These are phyloP conservation scores for Chionomys nivalis DNA, from an alignment of 2,113 vertebrate genomes.

Conservation along the genomic window DNA sequence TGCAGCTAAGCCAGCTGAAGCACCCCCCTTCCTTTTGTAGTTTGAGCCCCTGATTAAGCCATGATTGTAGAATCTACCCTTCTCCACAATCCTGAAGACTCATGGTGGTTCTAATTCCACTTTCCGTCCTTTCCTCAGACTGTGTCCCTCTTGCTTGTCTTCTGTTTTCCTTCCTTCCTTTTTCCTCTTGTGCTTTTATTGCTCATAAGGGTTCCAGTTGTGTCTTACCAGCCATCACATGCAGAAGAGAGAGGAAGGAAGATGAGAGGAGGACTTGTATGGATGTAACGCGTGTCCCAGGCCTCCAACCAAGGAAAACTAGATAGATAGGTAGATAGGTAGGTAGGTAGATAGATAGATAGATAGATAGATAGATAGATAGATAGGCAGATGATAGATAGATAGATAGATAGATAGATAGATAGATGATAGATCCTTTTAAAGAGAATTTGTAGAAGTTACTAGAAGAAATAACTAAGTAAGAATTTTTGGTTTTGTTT, in stretches of 20 bases:
- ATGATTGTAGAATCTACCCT: background rate
- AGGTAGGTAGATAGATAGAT: too few relatives aligned
- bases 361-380: too few relatives aligned
- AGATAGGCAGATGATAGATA: too few relatives aligned
- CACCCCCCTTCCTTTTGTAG: background rate
- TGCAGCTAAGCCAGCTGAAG: background rate
- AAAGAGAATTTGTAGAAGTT: conserved; percentile 27
- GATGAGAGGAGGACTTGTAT: background rate
- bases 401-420: too few relatives aligned
- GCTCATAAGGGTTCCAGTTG: background rate
- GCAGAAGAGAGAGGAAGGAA: conserved; percentile 21
- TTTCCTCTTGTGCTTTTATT: background rate
- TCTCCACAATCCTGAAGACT: background rate
- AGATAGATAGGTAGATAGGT: background rate
- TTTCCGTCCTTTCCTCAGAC: background rate
- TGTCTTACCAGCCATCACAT: background rate
- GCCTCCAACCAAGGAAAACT: background rate
- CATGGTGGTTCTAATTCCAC: background rate
- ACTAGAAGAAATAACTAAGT: background rate
- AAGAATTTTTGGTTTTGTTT: background rate
- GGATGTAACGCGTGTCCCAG: too few relatives aligned
- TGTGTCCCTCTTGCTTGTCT: background rate
- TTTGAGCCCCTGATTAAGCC: background rate
- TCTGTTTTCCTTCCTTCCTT: background rate
- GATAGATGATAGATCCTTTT: background rate